Evolutionary conservation across 1,140 invertebrate genomes (phyloP).

Genomic region (Drosophila albomicans): DNA sequence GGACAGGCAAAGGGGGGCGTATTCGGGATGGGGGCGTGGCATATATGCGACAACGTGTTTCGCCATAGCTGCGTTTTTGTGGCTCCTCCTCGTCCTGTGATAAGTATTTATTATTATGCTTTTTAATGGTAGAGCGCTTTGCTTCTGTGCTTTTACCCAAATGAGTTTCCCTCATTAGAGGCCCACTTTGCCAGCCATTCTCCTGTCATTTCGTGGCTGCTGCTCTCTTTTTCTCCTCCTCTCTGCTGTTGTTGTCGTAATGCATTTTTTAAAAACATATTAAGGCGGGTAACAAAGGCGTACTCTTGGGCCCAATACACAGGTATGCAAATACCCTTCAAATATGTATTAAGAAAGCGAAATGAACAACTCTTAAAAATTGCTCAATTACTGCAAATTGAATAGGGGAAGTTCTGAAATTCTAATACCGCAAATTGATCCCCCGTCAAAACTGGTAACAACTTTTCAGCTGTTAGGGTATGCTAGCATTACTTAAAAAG

Average conservation of each 20-base stretch:
- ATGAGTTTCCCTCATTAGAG: slow-evolving; percentile 81
- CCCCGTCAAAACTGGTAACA: not conserved
- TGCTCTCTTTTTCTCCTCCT: not conserved
- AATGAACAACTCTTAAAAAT: not conserved
- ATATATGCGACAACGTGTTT: slow-evolving; percentile 47
- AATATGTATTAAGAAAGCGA: not conserved
- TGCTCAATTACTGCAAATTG: not conserved
- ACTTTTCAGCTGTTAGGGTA: slow-evolving; percentile 15
- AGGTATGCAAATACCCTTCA: slow-evolving; percentile 2
- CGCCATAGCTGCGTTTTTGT: slow-evolving; percentile 54
- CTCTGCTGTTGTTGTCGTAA: slow-evolving; percentile 10
- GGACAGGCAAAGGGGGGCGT: slow-evolving; percentile 18
- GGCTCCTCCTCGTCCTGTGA: slow-evolving; percentile 36
- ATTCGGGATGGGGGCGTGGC: slow-evolving; percentile 13
- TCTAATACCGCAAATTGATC: not conserved
- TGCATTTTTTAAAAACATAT: slow-evolving; percentile 40
- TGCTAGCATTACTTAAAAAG: slow-evolving; percentile 3
- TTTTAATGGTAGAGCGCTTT: slow-evolving; percentile 72
- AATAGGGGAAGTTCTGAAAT: not conserved
- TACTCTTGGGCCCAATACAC: slow-evolving; percentile 2
- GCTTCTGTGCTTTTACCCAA: slow-evolving; percentile 76
- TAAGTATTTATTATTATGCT: slow-evolving; percentile 83
- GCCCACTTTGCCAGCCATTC: slow-evolving; percentile 38
- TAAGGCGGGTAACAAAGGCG: not conserved
- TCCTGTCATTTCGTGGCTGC: not conserved